Evolutionary conservation across 2,888 invertebrate species (phyloP).

Genomic region (Platerodrilus igneus): DNA sequence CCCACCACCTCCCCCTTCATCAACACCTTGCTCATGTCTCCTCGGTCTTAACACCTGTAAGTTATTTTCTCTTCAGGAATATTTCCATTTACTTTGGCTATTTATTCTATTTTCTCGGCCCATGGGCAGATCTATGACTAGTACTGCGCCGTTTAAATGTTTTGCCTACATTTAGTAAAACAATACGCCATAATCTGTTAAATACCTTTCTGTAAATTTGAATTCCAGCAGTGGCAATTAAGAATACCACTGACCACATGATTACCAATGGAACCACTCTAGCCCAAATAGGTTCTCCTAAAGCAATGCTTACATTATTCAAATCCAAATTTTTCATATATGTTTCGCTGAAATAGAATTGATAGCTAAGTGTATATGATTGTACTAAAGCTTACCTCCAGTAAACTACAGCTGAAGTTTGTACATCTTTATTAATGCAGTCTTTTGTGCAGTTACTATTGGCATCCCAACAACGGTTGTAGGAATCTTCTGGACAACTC

Average conservation of each 20-base stretch:
- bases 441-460: constrained; percentile 2
- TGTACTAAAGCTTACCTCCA: constrained; percentile 19
- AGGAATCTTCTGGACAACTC: constrained; percentile 15
- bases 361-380: neutral
- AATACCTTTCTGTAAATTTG: constrained; percentile 16
- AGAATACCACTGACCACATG: constrained; percentile 19
- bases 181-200: no score
- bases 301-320: neutral
- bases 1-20: no score
- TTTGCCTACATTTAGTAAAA: no score
- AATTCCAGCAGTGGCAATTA: constrained; percentile 11
- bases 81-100: no score
- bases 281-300: constrained; percentile 14
- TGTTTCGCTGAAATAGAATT: constrained; percentile 8
- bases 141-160: no score
- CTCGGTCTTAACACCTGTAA: no score
- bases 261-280: constrained; percentile 16
- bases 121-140: no score
- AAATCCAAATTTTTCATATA: constrained; percentile 10
- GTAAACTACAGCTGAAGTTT: constrained; percentile 20
- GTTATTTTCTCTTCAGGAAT: no score
- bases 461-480: constrained; percentile 19
- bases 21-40: no score
- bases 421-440: constrained; percentile 12
- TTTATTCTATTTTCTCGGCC: no score